phyloP scores from a whole-genome alignment of 1,140 invertebrate species.

The Brachionus calyciflorus region DNA sequence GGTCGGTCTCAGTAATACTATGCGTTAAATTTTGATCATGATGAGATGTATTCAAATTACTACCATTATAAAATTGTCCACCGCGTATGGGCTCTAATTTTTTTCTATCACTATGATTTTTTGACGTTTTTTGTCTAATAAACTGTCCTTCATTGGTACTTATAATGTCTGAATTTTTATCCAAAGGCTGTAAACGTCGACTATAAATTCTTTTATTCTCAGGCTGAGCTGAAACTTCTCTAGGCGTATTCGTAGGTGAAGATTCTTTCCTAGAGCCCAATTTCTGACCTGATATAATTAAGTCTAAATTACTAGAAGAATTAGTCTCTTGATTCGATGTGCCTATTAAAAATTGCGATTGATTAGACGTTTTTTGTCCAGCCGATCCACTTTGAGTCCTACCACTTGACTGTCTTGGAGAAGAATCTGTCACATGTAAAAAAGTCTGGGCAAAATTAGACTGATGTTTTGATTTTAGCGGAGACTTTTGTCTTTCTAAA shows the following conservation, averaged over 20 bases:
- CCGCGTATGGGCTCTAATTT: slow-evolving; percentile 28
- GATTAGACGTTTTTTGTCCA: not conserved
- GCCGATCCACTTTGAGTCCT: not conserved
- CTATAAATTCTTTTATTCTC: slow-evolving; percentile 15
- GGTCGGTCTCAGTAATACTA: slow-evolving; percentile 31
- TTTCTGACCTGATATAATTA: slow-evolving; percentile 27
- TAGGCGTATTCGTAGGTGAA: slow-evolving; percentile 8
- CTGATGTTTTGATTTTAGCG: slow-evolving; percentile 7
- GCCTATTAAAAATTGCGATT: not conserved
- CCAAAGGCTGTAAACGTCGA: slow-evolving; percentile 33
- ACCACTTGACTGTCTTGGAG: slow-evolving; percentile 30
- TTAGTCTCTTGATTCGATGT: slow-evolving; percentile 36
- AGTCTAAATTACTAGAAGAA: slow-evolving; percentile 9
- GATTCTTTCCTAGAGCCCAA: slow-evolving; percentile 8
- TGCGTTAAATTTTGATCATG: slow-evolving; percentile 34
- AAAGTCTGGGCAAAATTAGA: slow-evolving; percentile 41
- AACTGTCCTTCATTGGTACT: slow-evolving; percentile 14
- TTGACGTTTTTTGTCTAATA: slow-evolving; percentile 44
- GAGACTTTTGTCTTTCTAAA: slow-evolving; percentile 42
- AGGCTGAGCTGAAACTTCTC: slow-evolving; percentile 19
- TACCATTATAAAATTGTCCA: not conserved
- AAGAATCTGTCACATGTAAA: slow-evolving; percentile 29
- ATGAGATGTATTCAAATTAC: slow-evolving; percentile 30
- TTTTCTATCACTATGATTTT: slow-evolving; percentile 9
- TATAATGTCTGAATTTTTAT: not conserved